Base-by-base conservation (phyloP, 2,888 invertebrate genomes). In the Caenorhabditis macrosperma region DNA sequence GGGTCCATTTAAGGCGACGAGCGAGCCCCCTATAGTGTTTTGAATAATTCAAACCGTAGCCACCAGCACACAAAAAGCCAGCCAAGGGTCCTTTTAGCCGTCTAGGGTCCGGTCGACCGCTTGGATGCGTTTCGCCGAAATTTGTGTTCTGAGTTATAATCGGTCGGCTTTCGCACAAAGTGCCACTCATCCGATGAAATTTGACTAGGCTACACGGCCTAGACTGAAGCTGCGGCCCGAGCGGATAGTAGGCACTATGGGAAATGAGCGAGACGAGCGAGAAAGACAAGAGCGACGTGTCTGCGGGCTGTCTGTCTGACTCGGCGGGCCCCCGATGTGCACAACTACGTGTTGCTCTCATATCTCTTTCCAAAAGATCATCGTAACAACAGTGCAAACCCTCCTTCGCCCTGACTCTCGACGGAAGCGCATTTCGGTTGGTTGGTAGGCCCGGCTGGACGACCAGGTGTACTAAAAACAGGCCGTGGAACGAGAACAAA, bases 121-220 rank as follows among this genome's bases (percentile, higher is more conserved):
- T 33, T 33, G 44, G 55, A 44, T 67, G 67, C 55, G 59, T 60
- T 28, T 60, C 38, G 69, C 50, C 38, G 38, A 52, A 38, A 30
- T 61, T n/a, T 63, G 63, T 71, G 64, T 57, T 55, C 30, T 72
- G 63, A 64, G 63, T 57, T 64, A 26, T 57, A 63, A 72, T 72
- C 71, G 28, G 33, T 20, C 20, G 24, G 3, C 46, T 59, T n/a
- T 35, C 1, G 26, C 35, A 50, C 57, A 68, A 69, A 69, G 69
- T 69, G 72, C 63, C 72, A 63, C 72, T 64, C 64, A 63, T 71
- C 63, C 55, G 20, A 52, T 63, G 71, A 71, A 71, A 71, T 71
- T 33, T 46, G 71, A 61, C 69, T 69, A 69, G 44, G 69, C 68
- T 68, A 3, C 46, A 3, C 57, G 46, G 15, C 20, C 63, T 54